Conservation (phyloP, 2,888 invertebrate species). For the Ectemnius continuus region DNA sequence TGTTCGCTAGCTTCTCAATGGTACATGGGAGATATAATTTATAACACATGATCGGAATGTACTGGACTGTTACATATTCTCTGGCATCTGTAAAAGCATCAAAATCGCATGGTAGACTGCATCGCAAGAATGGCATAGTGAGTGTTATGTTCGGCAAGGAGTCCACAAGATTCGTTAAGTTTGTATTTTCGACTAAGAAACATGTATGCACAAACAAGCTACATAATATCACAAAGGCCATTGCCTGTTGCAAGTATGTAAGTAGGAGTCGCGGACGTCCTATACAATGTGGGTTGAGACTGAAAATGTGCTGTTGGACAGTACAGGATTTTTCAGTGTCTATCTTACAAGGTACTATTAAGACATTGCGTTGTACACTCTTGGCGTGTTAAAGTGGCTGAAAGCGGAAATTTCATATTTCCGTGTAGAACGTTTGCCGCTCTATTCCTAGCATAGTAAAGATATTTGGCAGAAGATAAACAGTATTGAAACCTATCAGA, state of each 20-base stretch:
- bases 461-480: constrained; percentile 87
- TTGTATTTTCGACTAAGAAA: neutral
- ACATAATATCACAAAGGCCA: neutral
- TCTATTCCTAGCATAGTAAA: constrained; percentile 88
- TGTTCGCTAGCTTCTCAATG: no score
- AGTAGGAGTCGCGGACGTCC: neutral
- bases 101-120: constrained; percentile 10
- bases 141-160: no score
- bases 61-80: no score
- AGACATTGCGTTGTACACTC: neutral
- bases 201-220: neutral
- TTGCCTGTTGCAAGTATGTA: neutral
- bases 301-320: neutral
- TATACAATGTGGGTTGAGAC: neutral
- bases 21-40: no score
- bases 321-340: no score
- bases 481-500: constrained; percentile 88
- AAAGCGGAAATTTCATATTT: constrained; percentile 81
- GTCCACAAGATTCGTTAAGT: no score
- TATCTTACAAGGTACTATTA: neutral
- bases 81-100: neutral
- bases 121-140: neutral
- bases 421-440: constrained; percentile 90
- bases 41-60: no score
- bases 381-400: neutral